Evolutionary conservation across 2,888 invertebrate genomes (phyloP).

Genomic region (Anodontia alba): DNA sequence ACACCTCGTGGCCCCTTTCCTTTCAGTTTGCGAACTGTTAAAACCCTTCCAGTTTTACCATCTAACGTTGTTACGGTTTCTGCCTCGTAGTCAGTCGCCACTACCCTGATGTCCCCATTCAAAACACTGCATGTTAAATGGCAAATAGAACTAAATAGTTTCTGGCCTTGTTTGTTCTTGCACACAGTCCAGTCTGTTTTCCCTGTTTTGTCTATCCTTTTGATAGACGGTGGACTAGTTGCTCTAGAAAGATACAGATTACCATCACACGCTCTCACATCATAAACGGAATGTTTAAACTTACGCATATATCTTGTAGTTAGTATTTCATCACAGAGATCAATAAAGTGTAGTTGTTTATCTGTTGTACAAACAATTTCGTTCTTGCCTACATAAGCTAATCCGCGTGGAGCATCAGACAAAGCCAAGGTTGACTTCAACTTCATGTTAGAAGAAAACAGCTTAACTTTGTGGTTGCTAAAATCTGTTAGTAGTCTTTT

Average conservation of each 20-base stretch:
- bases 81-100: neutral
- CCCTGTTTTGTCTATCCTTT: neutral
- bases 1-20: neutral
- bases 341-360: neutral
- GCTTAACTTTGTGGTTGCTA: neutral
- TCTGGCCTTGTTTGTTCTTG: neutral
- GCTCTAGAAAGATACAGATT: neutral
- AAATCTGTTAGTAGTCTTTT: neutral
- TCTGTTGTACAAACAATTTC: neutral
- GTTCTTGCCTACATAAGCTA: neutral
- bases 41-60: neutral
- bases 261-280: neutral
- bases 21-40: neutral
- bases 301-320: neutral
- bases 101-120: neutral
- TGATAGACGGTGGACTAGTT: neutral
- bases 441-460: neutral
- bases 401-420: neutral
- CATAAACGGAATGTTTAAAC: neutral
- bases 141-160: neutral
- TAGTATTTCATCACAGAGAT: neutral
- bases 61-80: neutral
- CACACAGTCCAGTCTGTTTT: neutral
- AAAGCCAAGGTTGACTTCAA: neutral
- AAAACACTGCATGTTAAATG: neutral